phyloP scores from a whole-genome alignment of 2,888 invertebrate species.

The Chymomyza caudatula region DNA sequence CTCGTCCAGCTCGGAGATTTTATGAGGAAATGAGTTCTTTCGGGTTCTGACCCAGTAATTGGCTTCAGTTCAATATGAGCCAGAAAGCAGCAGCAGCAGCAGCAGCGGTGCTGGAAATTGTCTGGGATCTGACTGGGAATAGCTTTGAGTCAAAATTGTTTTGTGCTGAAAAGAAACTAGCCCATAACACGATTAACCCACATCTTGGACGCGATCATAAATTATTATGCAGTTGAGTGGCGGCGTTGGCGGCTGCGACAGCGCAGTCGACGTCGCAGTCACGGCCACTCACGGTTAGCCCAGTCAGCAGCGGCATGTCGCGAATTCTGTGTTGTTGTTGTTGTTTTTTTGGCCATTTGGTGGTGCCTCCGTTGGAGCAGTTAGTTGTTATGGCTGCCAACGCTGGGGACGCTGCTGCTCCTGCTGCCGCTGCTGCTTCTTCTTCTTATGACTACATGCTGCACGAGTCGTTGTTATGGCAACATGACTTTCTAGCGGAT shows the following conservation, averaged over 20 bases:
- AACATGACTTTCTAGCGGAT: constrained; percentile 74
- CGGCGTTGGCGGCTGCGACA: constrained; percentile 19
- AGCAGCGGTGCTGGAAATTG: not conserved
- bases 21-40: constrained; percentile 57
- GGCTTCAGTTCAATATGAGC: constrained; percentile 38
- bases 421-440: constrained; percentile 4
- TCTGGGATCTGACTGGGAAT: constrained; percentile 1
- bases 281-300: not conserved
- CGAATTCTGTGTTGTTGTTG: constrained; percentile 28
- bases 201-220: constrained; percentile 78
- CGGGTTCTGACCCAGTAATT: constrained; percentile 73
- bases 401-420: constrained; percentile 10
- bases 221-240: constrained; percentile 74
- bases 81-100: constrained; percentile 15
- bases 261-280: not conserved
- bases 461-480: constrained; percentile 24
- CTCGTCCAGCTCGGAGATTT: not conserved
- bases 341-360: constrained; percentile 32
- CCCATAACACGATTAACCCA: constrained; percentile 79
- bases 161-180: constrained; percentile 46
- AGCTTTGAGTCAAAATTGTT: not conserved
- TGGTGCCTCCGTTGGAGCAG: not conserved
- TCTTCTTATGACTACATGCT: constrained; percentile 30
- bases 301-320: constrained; percentile 44
- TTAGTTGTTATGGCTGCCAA: constrained; percentile 2